Base-by-base conservation (phyloP, 2,888 invertebrate species). In the Drosophila meridiana region DNA sequence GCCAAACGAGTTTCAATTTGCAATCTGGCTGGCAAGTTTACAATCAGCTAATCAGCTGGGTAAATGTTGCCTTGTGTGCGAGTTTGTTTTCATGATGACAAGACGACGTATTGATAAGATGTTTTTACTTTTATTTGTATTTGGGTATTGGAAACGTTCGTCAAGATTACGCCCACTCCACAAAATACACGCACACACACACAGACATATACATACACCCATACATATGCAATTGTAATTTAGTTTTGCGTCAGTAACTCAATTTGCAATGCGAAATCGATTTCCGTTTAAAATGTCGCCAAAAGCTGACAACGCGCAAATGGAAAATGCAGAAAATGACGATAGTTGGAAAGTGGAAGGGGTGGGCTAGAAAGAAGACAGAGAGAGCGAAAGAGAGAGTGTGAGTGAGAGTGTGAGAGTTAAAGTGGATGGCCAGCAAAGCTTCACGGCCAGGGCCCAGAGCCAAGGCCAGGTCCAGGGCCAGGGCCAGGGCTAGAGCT, bases 191-290 rank as follows among this genome's bases (percentile, higher is more conserved):
- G 30, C 14, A 38, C 45, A 26, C 40, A 53, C 20, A 28, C 50
- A 20, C 9, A 32, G 13, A 42, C 38, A 59, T 14, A 36, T 14
- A 38, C 26, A 45, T 20, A 45, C 50, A 68, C 13, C 30, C 36
- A 5, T 8, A 40, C 26, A 26, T 13, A 43, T 3, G 14, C 20
- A 45, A 4, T 38, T 63, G 43, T 34, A 75, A 78, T 69, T 62
- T 65, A 71, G 79, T 75, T 78, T 78, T 78, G 40, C 78, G 63
- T 72, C 69, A 69, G 75, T 78, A 78, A 79, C 73, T 83, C 69
- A 83, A 87, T 87, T 85, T 87, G 42, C 73, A 75, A 77, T 85
- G 45, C 73, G 69, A 82, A 84, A 87, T 85, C 85, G 87, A 85
- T 85, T 85, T 85, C 85, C 85, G 87, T 72, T 87, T 73, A 73